Evolutionary conservation across 2,888 invertebrate species (phyloP).

Genomic region (Dorcus hopei): DNA sequence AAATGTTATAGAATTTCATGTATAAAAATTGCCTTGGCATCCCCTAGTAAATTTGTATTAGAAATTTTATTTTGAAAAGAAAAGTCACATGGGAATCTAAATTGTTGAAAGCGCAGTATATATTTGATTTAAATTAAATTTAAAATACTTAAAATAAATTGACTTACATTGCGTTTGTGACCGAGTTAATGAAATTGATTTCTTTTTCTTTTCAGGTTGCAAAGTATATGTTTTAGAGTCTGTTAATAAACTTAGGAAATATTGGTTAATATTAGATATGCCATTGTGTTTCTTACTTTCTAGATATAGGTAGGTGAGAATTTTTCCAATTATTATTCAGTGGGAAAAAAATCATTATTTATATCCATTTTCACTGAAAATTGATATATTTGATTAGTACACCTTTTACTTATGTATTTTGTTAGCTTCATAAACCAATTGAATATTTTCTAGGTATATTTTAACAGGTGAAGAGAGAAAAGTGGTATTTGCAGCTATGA

Average conservation of each 20-base stretch:
- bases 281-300: conserved; percentile 76
- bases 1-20: too few species aligned
- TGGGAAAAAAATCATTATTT: not conserved
- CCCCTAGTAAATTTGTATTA: too few species aligned
- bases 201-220: conserved; percentile 63
- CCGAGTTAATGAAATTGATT: not conserved
- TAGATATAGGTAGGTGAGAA: conserved; percentile 73
- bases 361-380: not conserved
- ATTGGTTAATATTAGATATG: conserved; percentile 78
- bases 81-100: too few species aligned
- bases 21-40: too few species aligned
- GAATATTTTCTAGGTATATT: conserved; percentile 56
- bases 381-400: not conserved
- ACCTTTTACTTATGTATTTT: too few species aligned
- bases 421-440: too few species aligned
- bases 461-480: conserved; percentile 60
- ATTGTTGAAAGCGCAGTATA: too few species aligned
- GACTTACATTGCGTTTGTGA: too few species aligned
- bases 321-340: conserved; percentile 19
- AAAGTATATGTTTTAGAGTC: conserved; percentile 80
- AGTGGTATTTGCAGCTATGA: conserved; percentile 74
- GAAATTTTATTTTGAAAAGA: too few species aligned
- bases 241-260: conserved; percentile 83
- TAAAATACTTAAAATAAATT: too few species aligned
- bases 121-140: too few species aligned